A percentile compares a stretch with the other conserved stretches of the same genome.
Evolutionary conservation across 2,888 invertebrate genomes (phyloP).

Genomic region (Gymnocheta viridis): DNA sequence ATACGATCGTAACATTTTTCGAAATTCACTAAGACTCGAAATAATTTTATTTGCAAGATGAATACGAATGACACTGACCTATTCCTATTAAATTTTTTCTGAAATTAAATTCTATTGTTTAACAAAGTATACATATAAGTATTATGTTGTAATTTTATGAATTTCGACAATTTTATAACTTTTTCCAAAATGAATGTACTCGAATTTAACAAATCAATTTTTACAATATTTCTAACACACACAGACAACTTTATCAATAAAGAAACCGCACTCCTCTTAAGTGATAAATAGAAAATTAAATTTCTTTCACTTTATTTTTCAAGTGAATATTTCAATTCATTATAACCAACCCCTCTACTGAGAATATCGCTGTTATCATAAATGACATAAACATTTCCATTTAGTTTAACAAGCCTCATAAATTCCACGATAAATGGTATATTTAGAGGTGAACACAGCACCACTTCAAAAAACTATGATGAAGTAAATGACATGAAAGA

Average conservation of each 20-base stretch:
- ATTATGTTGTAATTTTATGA: not conserved
- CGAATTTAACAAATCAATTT: not conserved
- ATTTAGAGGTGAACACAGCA: slow-evolving; percentile 53
- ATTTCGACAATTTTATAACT: not conserved
- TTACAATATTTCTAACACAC: not conserved
- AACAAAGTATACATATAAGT: too few species aligned
- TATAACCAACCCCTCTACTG: slow-evolving; percentile 16
- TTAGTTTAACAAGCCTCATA: slow-evolving; percentile 69
- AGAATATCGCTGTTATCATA: slow-evolving; percentile 49
- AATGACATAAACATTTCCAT: slow-evolving; percentile 68
- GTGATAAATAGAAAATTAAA: slow-evolving; percentile 5
- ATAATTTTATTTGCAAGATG: too few species aligned
- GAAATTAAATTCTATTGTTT: too few species aligned
- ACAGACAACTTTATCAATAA: not conserved
- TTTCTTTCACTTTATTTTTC: slow-evolving; percentile 14
- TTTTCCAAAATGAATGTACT: not conserved
- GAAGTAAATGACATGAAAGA: not conserved
- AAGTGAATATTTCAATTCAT: slow-evolving; percentile 21
- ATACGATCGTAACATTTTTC: too few species aligned
- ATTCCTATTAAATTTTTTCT: too few species aligned
- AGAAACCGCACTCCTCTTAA: not conserved
- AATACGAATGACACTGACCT: too few species aligned
- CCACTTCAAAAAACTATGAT: slow-evolving; percentile 23
- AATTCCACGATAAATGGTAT: slow-evolving; percentile 64
- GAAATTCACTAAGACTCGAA: too few species aligned